Evolutionary conservation across 2,888 invertebrate genomes (phyloP).

Genomic region (Eurytoma adleriae): DNA sequence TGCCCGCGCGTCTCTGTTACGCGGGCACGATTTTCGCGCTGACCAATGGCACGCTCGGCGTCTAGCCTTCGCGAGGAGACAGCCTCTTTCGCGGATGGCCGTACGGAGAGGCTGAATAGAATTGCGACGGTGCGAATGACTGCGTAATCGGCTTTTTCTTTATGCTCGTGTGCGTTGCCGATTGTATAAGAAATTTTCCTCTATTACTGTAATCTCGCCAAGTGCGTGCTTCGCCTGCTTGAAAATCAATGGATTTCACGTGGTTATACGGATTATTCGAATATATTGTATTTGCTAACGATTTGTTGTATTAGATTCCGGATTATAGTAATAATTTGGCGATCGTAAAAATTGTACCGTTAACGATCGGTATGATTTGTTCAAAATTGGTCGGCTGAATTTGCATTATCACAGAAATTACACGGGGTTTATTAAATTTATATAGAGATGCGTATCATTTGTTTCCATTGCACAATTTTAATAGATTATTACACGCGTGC

Average conservation of each 20-base stretch:
- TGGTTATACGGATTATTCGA: slow-evolving; percentile 24
- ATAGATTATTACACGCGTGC: too few species aligned
- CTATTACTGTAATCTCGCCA: slow-evolving; percentile 44
- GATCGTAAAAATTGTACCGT: slow-evolving; percentile 14
- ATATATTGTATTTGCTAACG: slow-evolving; percentile 25
- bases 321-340: slow-evolving; percentile 7
- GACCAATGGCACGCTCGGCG: slow-evolving; percentile 33
- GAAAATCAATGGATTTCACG: neutral
- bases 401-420: too few species aligned
- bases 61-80: neutral
- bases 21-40: neutral
- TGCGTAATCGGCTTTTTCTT: slow-evolving; percentile 6
- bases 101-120: slow-evolving; percentile 23
- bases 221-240: slow-evolving; percentile 13
- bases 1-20: slow-evolving; percentile 28
- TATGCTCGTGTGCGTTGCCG: neutral
- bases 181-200: slow-evolving; percentile 15
- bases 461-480: too few species aligned
- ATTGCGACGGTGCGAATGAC: slow-evolving; percentile 18
- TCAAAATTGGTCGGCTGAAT: too few species aligned
- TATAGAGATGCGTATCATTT: too few species aligned
- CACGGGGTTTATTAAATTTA: too few species aligned
- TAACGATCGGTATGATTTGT: slow-evolving; percentile 1
- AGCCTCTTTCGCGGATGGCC: neutral
- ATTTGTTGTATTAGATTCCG: neutral